Evolutionary conservation across 2,113 vertebrate genomes (phyloP), one percentile per base, ranked within the genome.

Genomic region (Cyanoramphus novaezelandiae): DNA sequence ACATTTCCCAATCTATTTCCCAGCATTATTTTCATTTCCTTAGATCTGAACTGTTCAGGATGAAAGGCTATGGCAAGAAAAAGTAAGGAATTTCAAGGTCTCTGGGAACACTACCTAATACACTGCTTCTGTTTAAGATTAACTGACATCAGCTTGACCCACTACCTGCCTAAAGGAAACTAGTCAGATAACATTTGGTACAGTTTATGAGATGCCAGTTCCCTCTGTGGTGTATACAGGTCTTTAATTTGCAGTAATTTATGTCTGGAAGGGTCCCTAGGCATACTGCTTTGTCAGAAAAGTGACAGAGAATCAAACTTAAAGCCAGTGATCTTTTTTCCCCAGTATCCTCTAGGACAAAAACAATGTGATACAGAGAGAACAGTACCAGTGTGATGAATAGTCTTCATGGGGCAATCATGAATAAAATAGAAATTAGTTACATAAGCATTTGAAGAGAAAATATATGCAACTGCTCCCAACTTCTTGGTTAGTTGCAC

Each of bases 101-200:
- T 87, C 28, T 33, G 12, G 25, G 46, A 76, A 24, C 74, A 89
- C 25, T 67, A 50, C 76, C 68, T 50, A 82, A 88, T 55, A 35
- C 13, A 70, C 10, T 1, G 2, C 35, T 94, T 64, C 60, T 74
- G 78, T 93, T 62, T 82, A 97, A 96, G 52, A 96, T 88, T 90
- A 95, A 82, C 82, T 92, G 67, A 87, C 49, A 95, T 78, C 59
- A 67, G 55, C 77, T 92, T 94, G 83, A 88, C 84, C 86, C 70
- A 21, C 68, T 93, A 65, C 83, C 55, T 89, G 72, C 92, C 93
- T 74, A 70, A 95, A 95, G 65, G 47, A 93, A 95, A 92, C 79
- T 92, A 78, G 57, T 91, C 91, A 92, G 95, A 92, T 75, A 85
- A 31, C 23, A 65, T 89, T 96, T 89, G 82, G 59, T 88, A 84